phyloP scores from a whole-genome alignment of 1,140 invertebrate species.

The Drosophila subobscura region DNA sequence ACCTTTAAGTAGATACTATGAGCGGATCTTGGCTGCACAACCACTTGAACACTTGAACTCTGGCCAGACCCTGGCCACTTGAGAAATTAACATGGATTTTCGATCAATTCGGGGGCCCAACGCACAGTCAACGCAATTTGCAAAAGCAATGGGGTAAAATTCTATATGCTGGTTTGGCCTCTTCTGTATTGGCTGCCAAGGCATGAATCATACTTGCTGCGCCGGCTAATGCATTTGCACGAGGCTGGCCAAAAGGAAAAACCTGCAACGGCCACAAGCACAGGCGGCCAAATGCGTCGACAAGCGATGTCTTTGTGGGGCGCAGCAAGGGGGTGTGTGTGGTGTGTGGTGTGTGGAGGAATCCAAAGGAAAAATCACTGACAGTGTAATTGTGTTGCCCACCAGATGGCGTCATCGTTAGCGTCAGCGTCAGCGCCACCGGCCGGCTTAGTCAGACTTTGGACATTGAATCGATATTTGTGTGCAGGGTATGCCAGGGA shows the following conservation, averaged over 20 bases:
- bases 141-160: constrained; percentile 32
- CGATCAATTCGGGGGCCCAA: constrained; percentile 46
- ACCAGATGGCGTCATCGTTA: constrained; percentile 68
- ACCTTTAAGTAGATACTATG: too few relatives aligned
- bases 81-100: constrained; percentile 68
- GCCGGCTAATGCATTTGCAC: constrained; percentile 70
- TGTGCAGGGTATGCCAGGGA: constrained; percentile 2
- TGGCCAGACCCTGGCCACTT: constrained; percentile 55
- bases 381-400: constrained; percentile 47
- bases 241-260: constrained; percentile 60
- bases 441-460: constrained; percentile 51
- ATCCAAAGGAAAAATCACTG: constrained; percentile 49
- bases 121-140: neutral
- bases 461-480: constrained; percentile 56
- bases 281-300: constrained; percentile 63
- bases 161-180: constrained; percentile 13
- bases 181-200: constrained; percentile 9
- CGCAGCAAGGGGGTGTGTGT: neutral
- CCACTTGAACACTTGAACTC: constrained; percentile 45
- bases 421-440: constrained; percentile 48
- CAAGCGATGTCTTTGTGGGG: constrained; percentile 48
- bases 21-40: constrained; percentile 7
- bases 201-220: constrained; percentile 51
- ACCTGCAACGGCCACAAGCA: constrained; percentile 55
- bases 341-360: neutral